Conservation (phyloP, 2,888 invertebrate species). For the Bhutanitis thaidina region DNA sequence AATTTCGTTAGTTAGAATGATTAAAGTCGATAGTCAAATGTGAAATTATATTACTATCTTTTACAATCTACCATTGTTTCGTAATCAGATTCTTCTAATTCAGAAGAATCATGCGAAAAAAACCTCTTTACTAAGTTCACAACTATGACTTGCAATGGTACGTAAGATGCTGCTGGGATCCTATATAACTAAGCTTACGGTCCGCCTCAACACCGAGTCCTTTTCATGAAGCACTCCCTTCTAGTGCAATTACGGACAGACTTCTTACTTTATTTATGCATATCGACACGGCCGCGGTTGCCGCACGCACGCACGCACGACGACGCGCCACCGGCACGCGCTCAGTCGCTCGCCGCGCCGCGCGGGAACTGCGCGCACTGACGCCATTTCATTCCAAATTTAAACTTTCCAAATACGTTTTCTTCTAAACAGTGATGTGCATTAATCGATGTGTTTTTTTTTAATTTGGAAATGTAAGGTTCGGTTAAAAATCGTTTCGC, state of each 20-base stretch:
- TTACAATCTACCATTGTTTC: no score
- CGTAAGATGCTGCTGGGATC: no score
- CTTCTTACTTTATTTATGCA: constrained; percentile 27
- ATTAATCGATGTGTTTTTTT: constrained; percentile 25
- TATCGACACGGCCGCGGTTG: constrained; percentile 43
- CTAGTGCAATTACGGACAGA: constrained; percentile 17
- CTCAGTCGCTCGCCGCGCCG: constrained; percentile 33
- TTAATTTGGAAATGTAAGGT: constrained; percentile 27
- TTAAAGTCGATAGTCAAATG: no score
- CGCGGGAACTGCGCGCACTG: constrained; percentile 50
- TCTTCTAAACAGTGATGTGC: constrained; percentile 27
- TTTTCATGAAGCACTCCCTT: background rate
- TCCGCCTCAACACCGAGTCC: background rate
- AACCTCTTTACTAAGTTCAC: no score
- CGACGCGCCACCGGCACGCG: constrained; percentile 6
- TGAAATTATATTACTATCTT: no score
- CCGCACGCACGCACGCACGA: constrained; percentile 29
- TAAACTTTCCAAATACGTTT: constrained; percentile 37
- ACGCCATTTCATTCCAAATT: constrained; percentile 28
- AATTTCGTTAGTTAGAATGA: no score
- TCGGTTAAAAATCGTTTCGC: constrained; percentile 51
- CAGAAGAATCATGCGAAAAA: no score
- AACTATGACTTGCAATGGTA: no score
- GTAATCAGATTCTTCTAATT: no score
- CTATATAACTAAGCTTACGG: no score